Conservation (phyloP, 2,113 vertebrate genomes). For the Pterophyllum scalare region DNA sequence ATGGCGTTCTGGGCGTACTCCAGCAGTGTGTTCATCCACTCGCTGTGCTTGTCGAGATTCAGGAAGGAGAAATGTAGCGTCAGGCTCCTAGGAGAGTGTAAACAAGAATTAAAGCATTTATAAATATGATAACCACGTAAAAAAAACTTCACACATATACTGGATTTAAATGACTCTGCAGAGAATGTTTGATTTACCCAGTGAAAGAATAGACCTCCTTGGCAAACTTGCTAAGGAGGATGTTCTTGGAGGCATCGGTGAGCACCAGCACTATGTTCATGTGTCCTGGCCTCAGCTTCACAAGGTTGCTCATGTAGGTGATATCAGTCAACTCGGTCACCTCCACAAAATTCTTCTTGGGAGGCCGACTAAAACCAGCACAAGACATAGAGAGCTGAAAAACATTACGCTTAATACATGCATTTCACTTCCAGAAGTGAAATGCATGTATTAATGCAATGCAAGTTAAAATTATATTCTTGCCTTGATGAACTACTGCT, state of each 20-base stretch:
- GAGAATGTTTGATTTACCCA: conserved; percentile 79
- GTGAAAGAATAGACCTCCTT: conserved; percentile 96
- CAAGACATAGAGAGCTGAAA: neutral
- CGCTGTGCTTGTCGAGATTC: conserved; percentile 92
- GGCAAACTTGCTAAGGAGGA: conserved; percentile 95
- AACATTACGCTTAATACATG: neutral
- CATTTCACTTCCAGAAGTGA: neutral
- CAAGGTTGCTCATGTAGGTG: conserved; percentile 95
- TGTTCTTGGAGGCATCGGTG: conserved; percentile 90
- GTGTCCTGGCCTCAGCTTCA: conserved; percentile 93
- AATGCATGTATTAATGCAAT: too few relatives aligned
- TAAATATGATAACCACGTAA: neutral
- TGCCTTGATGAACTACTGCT: conserved; percentile 74
- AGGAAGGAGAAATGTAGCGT: conserved; percentile 98
- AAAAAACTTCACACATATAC: neutral
- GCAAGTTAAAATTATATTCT: neutral
- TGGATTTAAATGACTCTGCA: neutral
- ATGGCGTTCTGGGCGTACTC: conserved; percentile 89
- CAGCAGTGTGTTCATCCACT: conserved; percentile 91
- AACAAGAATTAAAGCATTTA: neutral
- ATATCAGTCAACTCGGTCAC: conserved; percentile 95
- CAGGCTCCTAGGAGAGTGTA: conserved; percentile 82
- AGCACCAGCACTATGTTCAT: conserved; percentile 97
- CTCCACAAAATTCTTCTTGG: conserved; percentile 95
- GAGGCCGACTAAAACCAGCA: conserved; percentile 80